Percentiles rank a stretch among this genome's conserved stretches.
Evolutionary conservation across 2,113 vertebrate species (phyloP).

Genomic region (Notechis scutatus): DNA sequence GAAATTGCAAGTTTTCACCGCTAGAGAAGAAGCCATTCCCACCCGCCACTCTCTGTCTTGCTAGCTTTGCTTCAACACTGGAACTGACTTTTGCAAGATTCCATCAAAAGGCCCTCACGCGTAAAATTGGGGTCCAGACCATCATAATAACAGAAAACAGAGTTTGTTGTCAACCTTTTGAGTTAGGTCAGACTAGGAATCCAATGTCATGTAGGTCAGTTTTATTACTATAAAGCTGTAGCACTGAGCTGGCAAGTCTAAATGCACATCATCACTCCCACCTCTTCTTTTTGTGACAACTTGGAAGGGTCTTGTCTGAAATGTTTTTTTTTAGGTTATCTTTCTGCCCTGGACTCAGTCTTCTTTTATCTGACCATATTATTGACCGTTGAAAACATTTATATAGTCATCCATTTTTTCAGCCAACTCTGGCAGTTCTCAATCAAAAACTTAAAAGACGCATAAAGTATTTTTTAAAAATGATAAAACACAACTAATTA

Average conservation of each 20-base stretch:
- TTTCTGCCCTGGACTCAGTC: background rate
- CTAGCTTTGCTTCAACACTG: background rate
- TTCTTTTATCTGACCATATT: background rate
- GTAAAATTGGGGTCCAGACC: background rate
- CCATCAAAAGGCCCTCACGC: background rate
- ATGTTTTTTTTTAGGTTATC: background rate
- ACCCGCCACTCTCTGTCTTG: background rate
- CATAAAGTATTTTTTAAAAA: too few species aligned
- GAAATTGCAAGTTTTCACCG: background rate
- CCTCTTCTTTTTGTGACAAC: background rate
- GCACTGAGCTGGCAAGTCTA: background rate
- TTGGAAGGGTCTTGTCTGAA: background rate
- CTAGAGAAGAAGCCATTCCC: background rate
- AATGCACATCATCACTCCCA: background rate
- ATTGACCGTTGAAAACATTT: too few species aligned
- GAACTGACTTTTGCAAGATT: background rate
- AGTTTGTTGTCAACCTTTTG: background rate
- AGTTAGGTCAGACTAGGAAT: background rate
- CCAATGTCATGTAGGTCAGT: background rate
- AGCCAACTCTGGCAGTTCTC: too few species aligned
- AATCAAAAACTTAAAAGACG: too few species aligned
- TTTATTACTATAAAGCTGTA: background rate
- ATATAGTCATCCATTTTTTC: too few species aligned
- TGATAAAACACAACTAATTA: too few species aligned
- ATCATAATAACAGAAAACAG: background rate